phyloP scores from a whole-genome alignment of 2,797 vertebrate genomes.

The Tragelaphus oryx region DNA sequence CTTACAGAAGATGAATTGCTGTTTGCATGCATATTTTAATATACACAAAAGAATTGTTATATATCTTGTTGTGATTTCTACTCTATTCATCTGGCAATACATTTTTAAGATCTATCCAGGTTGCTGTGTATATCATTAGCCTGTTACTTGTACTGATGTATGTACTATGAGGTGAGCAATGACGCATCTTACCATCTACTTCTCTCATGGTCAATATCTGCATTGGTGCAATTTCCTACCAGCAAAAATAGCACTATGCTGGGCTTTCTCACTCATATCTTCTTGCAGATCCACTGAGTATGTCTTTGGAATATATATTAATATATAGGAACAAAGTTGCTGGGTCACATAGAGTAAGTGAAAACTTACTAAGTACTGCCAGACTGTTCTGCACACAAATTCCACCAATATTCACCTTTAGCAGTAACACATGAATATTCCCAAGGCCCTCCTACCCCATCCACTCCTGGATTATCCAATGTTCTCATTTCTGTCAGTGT shows the following conservation, averaged over 20 bases:
- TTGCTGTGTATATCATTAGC: not conserved
- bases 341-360: not conserved
- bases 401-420: not conserved
- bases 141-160: not conserved
- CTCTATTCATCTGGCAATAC: not conserved
- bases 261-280: not conserved
- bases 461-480: not conserved
- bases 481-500: not conserved
- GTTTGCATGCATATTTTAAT: not conserved
- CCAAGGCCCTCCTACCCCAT: not conserved
- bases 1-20: too few relatives aligned
- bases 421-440: not conserved
- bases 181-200: not conserved
- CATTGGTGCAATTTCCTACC: not conserved
- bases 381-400: not conserved
- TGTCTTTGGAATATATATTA: not conserved
- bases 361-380: not conserved
- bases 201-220: not conserved
- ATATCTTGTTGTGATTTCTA: not conserved
- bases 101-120: not conserved
- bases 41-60: not conserved
- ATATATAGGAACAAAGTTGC: not conserved
- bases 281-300: not conserved
- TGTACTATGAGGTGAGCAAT: not conserved
- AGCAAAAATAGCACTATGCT: not conserved